A percentile compares a stretch with the other conserved stretches of the same genome.
Evolutionary conservation across 2,888 invertebrate species (phyloP).

Genomic region (Ischnura elegans): DNA sequence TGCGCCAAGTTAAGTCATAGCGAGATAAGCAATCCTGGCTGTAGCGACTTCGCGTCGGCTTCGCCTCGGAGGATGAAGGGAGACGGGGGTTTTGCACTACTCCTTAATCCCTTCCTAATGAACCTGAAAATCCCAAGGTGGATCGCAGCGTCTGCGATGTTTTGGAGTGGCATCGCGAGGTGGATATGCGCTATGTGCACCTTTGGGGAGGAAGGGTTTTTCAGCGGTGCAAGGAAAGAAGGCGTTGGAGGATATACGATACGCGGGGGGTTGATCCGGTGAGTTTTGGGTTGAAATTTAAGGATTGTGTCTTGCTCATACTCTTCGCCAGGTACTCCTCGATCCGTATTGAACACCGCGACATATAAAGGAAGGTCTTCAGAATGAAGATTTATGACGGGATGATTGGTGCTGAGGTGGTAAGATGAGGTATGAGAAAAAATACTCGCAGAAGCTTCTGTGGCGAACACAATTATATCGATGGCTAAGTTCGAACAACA

Average conservation of each 20-base stretch:
- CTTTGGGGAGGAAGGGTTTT: background rate
- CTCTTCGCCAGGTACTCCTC: background rate
- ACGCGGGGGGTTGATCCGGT: background rate
- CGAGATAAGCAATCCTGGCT: too few relatives aligned
- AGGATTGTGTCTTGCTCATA: background rate
- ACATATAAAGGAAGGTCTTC: background rate
- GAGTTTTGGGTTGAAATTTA: background rate
- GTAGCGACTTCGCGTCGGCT: background rate
- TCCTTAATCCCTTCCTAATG: slow-evolving; percentile 68
- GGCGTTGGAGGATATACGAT: slow-evolving; percentile 8
- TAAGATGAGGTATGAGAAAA: background rate
- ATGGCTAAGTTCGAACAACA: too few relatives aligned
- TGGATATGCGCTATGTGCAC: slow-evolving; percentile 29
- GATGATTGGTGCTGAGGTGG: background rate
- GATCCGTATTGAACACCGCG: background rate
- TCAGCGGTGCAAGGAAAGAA: background rate
- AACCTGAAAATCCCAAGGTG: slow-evolving; percentile 68
- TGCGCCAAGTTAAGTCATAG: too few relatives aligned
- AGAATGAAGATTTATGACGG: background rate
- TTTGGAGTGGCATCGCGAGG: background rate
- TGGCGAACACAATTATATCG: too few relatives aligned
- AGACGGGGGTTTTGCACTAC: slow-evolving; percentile 56
- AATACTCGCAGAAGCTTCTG: background rate
- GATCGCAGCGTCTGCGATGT: background rate
- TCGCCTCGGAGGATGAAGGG: background rate